These are phyloP conservation scores for Coleophora flavipennella DNA, from an alignment of 2,888 invertebrate genomes.

Conservation along the genomic window DNA sequence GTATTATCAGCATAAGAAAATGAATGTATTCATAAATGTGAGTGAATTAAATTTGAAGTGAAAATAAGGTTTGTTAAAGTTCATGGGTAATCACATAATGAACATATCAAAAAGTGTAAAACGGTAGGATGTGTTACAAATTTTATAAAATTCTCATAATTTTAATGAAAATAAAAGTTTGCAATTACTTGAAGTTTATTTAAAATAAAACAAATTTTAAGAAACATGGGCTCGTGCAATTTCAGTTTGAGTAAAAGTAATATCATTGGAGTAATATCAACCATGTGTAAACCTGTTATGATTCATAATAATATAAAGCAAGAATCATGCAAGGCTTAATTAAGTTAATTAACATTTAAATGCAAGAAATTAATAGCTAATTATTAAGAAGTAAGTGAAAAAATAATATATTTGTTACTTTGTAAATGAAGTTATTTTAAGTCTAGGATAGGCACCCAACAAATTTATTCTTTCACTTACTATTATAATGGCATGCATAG, in stretches of 20 bases:
- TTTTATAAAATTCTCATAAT: too few species aligned
- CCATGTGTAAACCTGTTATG: not conserved
- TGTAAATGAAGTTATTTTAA: too few species aligned
- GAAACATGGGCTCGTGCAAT: slow-evolving; percentile 40
- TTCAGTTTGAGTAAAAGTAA: slow-evolving; percentile 18
- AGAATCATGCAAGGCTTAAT: slow-evolving; percentile 41
- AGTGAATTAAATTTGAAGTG: slow-evolving; percentile 21
- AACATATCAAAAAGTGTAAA: too few species aligned
- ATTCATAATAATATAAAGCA: slow-evolving; percentile 18
- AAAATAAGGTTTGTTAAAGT: too few species aligned
- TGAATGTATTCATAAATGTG: too few species aligned
- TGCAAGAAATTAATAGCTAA: slow-evolving; percentile 31
- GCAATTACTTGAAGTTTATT: too few species aligned
- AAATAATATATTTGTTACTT: slow-evolving; percentile 11
- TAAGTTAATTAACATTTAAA: slow-evolving; percentile 22
- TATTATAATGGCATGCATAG: slow-evolving; percentile 53
- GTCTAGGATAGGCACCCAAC: too few species aligned
- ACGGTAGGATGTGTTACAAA: too few species aligned
- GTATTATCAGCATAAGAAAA: slow-evolving; percentile 7
- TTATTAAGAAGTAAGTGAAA: slow-evolving; percentile 28
- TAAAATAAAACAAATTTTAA: slow-evolving; percentile 31
- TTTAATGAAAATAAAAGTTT: too few species aligned
- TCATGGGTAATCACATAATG: slow-evolving; percentile 21
- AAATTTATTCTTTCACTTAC: slow-evolving; percentile 23
- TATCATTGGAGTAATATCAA: not conserved